A percentile compares a stretch with the other conserved stretches of the same genome.
Evolutionary conservation across 2,888 invertebrate genomes (phyloP).

Genomic region (Amphimallon solstitiale): DNA sequence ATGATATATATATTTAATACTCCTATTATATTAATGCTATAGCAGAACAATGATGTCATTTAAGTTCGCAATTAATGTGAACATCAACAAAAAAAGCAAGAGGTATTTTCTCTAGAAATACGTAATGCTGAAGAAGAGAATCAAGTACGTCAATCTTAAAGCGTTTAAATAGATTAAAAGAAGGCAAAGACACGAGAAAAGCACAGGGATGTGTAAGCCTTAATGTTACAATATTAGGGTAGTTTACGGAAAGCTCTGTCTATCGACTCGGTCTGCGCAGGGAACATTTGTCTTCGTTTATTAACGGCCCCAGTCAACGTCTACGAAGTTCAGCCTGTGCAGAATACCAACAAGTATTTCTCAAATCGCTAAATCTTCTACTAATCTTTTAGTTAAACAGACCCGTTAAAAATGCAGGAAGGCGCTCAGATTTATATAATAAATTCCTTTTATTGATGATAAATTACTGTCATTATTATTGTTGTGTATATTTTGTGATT

Average conservation of each 20-base stretch:
- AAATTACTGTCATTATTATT: constrained; percentile 21
- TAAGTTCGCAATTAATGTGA: not conserved
- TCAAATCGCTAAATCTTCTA: constrained; percentile 43
- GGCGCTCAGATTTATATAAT: constrained; percentile 18
- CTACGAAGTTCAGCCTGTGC: constrained; percentile 45
- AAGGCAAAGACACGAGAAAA: no score
- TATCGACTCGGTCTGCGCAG: constrained; percentile 44
- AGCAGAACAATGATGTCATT: no score
- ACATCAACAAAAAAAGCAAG: not conserved
- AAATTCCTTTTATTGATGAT: constrained; percentile 22
- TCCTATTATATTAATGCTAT: no score
- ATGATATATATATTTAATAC: no score
- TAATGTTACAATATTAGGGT: constrained; percentile 34
- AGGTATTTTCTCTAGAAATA: no score
- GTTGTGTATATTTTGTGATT: not conserved
- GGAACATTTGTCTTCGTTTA: constrained; percentile 54
- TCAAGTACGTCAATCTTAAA: no score
- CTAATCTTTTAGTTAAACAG: constrained; percentile 41
- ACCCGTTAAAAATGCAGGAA: constrained; percentile 22
- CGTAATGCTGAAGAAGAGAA: no score
- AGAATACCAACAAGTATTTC: constrained; percentile 50
- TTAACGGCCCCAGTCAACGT: constrained; percentile 49
- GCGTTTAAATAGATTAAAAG: no score
- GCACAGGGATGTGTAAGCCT: no score
- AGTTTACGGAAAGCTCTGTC: constrained; percentile 44